Conservation (phyloP, 37 sponge, comb jelly and placozoan species). For the Ianthella basta region DNA sequence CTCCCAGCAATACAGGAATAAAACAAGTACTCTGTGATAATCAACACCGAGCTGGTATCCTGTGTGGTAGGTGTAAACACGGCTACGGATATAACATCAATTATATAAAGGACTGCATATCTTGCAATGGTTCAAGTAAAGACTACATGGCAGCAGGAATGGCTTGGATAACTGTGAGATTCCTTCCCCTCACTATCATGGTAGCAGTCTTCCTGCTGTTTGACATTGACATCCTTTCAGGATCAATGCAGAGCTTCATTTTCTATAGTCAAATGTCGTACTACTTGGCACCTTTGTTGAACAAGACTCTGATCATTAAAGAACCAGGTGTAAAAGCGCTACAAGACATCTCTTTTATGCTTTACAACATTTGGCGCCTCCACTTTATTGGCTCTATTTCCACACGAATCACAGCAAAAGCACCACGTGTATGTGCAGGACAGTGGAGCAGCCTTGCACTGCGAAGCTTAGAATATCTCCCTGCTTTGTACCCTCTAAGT, state of each 20-base stretch:
- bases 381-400: not conserved
- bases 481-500: not conserved
- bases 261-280: not conserved
- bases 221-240: slow-evolving; percentile 12
- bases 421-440: not conserved
- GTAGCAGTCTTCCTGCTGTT: slow-evolving; percentile 13
- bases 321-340: not conserved
- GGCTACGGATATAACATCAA: slow-evolving; percentile 11
- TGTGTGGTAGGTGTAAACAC: slow-evolving; percentile 11
- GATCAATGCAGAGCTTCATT: slow-evolving; percentile 17
- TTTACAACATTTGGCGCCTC: slow-evolving; percentile 3
- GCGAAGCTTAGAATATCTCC: not conserved
- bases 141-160: not conserved
- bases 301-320: not conserved
- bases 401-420: not conserved
- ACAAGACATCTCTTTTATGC: not conserved
- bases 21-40: not conserved
- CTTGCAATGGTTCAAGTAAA: not conserved
- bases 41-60: not conserved
- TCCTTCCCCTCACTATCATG: slow-evolving; percentile 8
- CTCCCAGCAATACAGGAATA: not conserved
- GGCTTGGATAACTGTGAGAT: not conserved
- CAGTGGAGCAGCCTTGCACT: not conserved
- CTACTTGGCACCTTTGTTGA: not conserved
- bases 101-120: not conserved